Conservation (phyloP, 92 coral and sea anemone species). For the Isaurus tuberculatus region DNA sequence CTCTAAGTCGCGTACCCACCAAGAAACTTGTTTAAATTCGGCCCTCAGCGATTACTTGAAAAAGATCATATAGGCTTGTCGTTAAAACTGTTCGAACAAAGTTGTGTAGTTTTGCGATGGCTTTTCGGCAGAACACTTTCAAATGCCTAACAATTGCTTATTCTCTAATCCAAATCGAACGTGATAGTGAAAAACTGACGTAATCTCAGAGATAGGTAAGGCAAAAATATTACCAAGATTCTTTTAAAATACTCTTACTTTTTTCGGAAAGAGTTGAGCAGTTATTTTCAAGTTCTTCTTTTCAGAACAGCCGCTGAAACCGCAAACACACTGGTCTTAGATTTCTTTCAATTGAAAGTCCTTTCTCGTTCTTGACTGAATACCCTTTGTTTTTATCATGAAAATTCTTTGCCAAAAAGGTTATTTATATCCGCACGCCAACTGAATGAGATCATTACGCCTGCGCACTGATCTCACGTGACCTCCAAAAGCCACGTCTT, state of each 20-base stretch:
- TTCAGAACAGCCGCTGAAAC: neutral
- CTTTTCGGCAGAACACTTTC: constrained; percentile 7
- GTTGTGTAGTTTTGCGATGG: neutral
- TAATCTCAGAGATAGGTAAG: neutral
- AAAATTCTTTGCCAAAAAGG: constrained; percentile 70
- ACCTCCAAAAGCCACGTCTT: constrained; percentile 62
- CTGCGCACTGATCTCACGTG: constrained; percentile 68
- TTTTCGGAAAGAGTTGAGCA: neutral
- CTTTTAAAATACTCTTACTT: neutral
- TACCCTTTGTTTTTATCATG: constrained; percentile 86
- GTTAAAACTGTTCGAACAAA: neutral
- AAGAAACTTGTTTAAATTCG: constrained; percentile 24
- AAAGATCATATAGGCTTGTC: constrained; percentile 22
- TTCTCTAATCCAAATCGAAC: constrained; percentile 26
- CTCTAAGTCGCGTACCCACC: constrained; percentile 28
- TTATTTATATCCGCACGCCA: constrained; percentile 83
- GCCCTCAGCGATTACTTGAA: constrained; percentile 7
- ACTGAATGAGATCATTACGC: constrained; percentile 62
- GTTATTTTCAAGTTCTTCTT: neutral
- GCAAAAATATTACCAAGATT: neutral
- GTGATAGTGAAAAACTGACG: constrained; percentile 29
- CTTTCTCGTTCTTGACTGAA: constrained; percentile 65
- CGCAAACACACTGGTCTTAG: constrained; percentile 6
- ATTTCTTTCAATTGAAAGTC: constrained; percentile 41
- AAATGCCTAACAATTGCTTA: constrained; percentile 32